phyloP scores from a whole-genome alignment of 1,140 invertebrate species.

The Drosophila funebris region DNA sequence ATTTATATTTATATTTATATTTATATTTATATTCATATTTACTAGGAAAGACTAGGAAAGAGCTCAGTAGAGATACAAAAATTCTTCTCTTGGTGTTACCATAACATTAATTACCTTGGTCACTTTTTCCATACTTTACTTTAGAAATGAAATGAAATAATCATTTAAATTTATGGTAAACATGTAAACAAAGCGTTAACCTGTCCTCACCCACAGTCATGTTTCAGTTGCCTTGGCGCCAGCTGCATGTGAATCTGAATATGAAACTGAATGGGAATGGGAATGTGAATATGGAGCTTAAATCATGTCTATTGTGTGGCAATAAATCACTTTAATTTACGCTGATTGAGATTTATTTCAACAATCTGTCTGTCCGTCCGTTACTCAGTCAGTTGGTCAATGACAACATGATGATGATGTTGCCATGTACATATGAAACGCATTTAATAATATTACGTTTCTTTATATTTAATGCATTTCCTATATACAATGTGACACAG shows the following conservation, averaged over 20 bases:
- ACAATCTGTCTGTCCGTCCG: conserved; percentile 42
- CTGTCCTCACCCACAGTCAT: conserved; percentile 8
- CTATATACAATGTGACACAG: conserved; percentile 57
- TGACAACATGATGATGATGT: conserved; percentile 31
- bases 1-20: no score
- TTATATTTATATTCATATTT: no score
- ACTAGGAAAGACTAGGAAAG: no score
- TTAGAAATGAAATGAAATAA: background rate
- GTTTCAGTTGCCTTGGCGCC: conserved; percentile 58
- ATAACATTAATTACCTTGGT: background rate
- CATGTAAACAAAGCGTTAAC: background rate
- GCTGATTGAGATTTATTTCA: conserved; percentile 68
- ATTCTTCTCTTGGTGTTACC: background rate
- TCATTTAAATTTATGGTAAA: background rate
- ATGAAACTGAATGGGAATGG: background rate
- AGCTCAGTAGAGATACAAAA: no score
- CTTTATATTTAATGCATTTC: conserved; percentile 55
- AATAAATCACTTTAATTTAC: conserved; percentile 52
- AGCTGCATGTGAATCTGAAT: conserved; percentile 53
- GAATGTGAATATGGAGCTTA: background rate
- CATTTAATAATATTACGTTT: conserved; percentile 30
- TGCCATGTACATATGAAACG: conserved; percentile 34
- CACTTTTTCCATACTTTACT: background rate
- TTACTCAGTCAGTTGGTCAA: conserved; percentile 42
- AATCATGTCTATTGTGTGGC: conserved; percentile 6